Percentiles rank a stretch among this genome's conserved stretches.
These are phyloP conservation scores for Diarsia dahlii DNA, from an alignment of 2,888 invertebrate genomes.

Conservation along the genomic window DNA sequence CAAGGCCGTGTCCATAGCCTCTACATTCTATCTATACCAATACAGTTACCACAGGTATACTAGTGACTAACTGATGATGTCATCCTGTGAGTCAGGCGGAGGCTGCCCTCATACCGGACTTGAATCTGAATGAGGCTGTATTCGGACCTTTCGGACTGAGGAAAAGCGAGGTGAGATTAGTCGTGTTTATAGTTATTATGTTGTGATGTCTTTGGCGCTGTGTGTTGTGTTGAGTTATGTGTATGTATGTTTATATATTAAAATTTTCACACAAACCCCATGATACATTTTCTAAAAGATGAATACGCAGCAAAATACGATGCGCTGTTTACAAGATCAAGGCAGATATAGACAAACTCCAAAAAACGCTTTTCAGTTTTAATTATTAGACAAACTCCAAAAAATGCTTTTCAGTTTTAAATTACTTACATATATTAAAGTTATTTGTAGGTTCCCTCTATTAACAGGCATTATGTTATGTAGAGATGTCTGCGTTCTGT, in stretches of 20 bases:
- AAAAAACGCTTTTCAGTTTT: too few relatives aligned
- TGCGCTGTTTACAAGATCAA: too few relatives aligned
- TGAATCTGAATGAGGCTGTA: conserved; percentile 50
- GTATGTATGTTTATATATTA: neutral
- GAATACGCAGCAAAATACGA: too few relatives aligned
- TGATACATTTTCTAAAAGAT: too few relatives aligned
- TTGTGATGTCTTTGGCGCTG: neutral
- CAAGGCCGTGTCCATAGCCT: conserved; percentile 31
- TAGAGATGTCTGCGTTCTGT: neutral
- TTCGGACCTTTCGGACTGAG: conserved; percentile 13
- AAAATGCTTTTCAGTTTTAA: too few relatives aligned
- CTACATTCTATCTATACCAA: conserved; percentile 9
- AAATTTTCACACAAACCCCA: too few relatives aligned
- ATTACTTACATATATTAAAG: too few relatives aligned
- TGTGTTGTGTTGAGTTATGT: too few relatives aligned
- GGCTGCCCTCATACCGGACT: conserved; percentile 63
- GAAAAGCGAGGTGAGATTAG: conserved; percentile 20
- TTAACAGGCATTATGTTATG: too few relatives aligned
- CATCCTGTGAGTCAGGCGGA: conserved; percentile 60
- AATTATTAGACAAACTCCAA: too few relatives aligned
- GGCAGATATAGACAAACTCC: too few relatives aligned
- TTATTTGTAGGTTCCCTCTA: too few relatives aligned
- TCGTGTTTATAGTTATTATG: neutral
- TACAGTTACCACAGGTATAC: neutral
- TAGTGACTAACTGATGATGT: conserved; percentile 67